phyloP scores from a whole-genome alignment of 2,888 invertebrate species.

The Campopleginae sp. region DNA sequence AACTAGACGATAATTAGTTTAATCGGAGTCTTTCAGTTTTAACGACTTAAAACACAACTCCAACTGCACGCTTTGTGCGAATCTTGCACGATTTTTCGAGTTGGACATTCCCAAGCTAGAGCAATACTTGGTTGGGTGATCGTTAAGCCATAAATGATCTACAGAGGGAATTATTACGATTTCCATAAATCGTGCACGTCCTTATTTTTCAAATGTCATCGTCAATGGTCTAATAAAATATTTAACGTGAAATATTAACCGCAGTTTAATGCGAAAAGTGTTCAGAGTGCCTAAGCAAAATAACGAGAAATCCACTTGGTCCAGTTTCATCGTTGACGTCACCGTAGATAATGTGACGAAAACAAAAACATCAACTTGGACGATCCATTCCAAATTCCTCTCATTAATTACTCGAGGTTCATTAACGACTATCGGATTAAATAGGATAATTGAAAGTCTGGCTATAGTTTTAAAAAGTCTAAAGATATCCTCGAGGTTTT shows the following conservation, averaged over 20 bases:
- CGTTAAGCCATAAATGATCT: background rate
- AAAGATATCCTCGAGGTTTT: background rate
- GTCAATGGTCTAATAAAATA: too few relatives aligned
- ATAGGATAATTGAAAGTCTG: background rate
- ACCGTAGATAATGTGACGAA: background rate
- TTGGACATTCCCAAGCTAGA: background rate
- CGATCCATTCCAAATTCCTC: slow-evolving; percentile 37
- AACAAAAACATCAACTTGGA: slow-evolving; percentile 23
- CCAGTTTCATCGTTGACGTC: slow-evolving; percentile 19
- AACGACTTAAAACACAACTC: background rate
- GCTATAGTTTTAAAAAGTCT: background rate
- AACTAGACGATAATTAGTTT: slow-evolving; percentile 8
- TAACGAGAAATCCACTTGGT: slow-evolving; percentile 47
- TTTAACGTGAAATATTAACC: background rate
- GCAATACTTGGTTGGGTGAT: background rate
- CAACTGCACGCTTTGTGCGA: background rate
- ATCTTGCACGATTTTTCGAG: background rate
- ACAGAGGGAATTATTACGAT: too few relatives aligned
- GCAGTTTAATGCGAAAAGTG: background rate
- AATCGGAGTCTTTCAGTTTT: slow-evolving; percentile 1
- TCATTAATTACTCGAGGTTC: background rate
- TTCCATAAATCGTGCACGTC: too few relatives aligned
- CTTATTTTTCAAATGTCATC: background rate
- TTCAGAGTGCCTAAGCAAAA: slow-evolving; percentile 11
- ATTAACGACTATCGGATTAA: slow-evolving; percentile 31